These are phyloP conservation scores for Anthophora plumipes DNA, from an alignment of 2,888 invertebrate genomes.

Conservation along the genomic window DNA sequence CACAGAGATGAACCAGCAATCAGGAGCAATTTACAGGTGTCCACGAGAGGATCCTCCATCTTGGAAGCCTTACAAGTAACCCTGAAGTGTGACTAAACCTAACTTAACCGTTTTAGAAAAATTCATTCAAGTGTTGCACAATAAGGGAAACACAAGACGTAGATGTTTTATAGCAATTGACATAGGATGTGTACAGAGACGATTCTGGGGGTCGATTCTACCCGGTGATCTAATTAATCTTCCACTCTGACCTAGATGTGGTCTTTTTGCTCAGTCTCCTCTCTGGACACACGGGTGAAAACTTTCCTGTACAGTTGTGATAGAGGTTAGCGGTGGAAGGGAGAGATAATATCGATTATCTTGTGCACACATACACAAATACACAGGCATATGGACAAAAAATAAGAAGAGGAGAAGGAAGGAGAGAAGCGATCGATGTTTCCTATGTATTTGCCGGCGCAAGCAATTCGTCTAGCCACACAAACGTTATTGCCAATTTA, in stretches of 20 bases:
- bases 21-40: too few relatives aligned
- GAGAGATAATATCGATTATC: constrained; percentile 48
- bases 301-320: constrained; percentile 46
- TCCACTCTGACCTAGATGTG: not conserved
- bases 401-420: constrained; percentile 50
- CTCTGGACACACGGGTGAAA: constrained; percentile 17
- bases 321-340: constrained; percentile 15
- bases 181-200: not conserved
- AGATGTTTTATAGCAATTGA: constrained; percentile 17
- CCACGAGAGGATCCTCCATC: not conserved
- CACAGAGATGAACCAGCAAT: constrained; percentile 78
- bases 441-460: constrained; percentile 75
- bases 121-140: not conserved
- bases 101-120: not conserved
- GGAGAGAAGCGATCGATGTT: constrained; percentile 69
- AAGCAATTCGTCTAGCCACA: constrained; percentile 68
- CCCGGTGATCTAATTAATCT: constrained; percentile 10
- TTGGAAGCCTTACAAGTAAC: not conserved
- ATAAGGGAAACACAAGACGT: not conserved
- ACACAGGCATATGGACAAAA: constrained; percentile 1
- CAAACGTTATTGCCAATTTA: constrained; percentile 80
- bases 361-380: constrained; percentile 29
- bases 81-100: not conserved
- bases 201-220: constrained; percentile 1
- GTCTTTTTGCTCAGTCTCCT: constrained; percentile 1